Base-by-base conservation (phyloP, 1,140 invertebrate species). In the Subanguina moxae region DNA sequence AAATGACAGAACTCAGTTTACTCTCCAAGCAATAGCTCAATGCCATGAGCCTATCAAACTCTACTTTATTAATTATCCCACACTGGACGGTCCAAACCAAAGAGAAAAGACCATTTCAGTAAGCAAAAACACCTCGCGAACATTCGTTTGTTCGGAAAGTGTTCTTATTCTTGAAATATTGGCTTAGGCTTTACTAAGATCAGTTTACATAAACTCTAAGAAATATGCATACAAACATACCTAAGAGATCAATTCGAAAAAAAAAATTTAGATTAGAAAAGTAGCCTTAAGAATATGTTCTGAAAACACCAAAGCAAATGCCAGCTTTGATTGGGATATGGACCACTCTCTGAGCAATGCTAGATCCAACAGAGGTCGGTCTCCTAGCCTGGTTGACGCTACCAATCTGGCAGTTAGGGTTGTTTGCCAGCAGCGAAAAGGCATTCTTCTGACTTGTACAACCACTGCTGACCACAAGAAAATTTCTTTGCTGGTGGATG, bases 271-370 rank as follows among this genome's bases (percentile, higher is more conserved):
- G 58, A 61, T 61, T 30, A 5, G 58, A 32, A 61, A 61, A 28
- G 58, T 61, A 25, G 27, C 58, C 3, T 30, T 61, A 61, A 19
- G 58, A n/a, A 61, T 43, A 5, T 21, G 3, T 3, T 21, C n/a
- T 30, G 58, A 61, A 61, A 61, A 21, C 8, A 30, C n/a, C 28
- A 61, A 61, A 43, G 58, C 58, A n/a, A 61, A 61, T 28, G 58
- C 58, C 19, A 61, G 58, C 27, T 61, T 61, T 30, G 58, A 61
- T 25, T 61, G 27, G 27, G 58, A 61, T 8, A 61, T 61, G 58
- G 38, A 43, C 38, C n/a, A 43, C 3, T 30, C 57, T n/a, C n/a
- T n/a, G n/a, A n/a, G 32, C 32, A 38, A 38, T 38, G 32, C 32
- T 7, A 61, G 28, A 21, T 28, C 19, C 27, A n/a, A 3, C 27